These are phyloP conservation scores for Ctenoplectra terminalis DNA, from an alignment of 1,140 invertebrate species.

Conservation along the genomic window DNA sequence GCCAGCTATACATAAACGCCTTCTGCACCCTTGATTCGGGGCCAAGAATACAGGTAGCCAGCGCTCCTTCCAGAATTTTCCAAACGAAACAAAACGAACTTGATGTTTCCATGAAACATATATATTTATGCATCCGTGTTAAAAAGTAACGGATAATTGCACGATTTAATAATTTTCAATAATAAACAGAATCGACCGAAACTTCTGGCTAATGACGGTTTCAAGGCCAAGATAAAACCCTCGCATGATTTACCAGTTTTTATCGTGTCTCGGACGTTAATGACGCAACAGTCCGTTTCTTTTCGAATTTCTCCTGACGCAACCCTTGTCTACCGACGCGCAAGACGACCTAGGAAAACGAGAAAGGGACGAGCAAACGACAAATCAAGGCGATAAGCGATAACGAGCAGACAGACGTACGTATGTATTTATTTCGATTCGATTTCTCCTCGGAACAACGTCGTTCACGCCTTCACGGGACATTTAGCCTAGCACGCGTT, in stretches of 20 bases:
- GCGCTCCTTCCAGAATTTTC: neutral
- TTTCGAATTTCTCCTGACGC: neutral
- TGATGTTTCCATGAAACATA: too few relatives aligned
- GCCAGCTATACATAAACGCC: neutral
- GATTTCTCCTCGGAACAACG: too few relatives aligned
- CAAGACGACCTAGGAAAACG: neutral
- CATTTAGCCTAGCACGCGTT: conserved; percentile 1
- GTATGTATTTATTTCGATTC: neutral
- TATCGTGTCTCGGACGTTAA: neutral
- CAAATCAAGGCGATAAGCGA: neutral
- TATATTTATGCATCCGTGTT: too few relatives aligned
- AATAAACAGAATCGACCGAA: neutral
- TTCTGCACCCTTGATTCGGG: neutral
- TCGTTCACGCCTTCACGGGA: conserved; percentile 18
- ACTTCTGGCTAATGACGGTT: neutral
- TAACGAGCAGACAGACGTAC: neutral
- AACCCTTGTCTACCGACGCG: neutral
- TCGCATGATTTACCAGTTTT: neutral
- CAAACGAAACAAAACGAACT: neutral
- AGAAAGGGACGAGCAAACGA: too few relatives aligned
- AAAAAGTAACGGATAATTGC: too few relatives aligned
- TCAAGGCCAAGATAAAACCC: conserved; percentile 3
- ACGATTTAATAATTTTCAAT: neutral
- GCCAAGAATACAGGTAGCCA: neutral
- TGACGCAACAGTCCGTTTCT: conserved; percentile 3